Conservation (phyloP, 2,888 invertebrate genomes). For the Vanessa cardui region DNA sequence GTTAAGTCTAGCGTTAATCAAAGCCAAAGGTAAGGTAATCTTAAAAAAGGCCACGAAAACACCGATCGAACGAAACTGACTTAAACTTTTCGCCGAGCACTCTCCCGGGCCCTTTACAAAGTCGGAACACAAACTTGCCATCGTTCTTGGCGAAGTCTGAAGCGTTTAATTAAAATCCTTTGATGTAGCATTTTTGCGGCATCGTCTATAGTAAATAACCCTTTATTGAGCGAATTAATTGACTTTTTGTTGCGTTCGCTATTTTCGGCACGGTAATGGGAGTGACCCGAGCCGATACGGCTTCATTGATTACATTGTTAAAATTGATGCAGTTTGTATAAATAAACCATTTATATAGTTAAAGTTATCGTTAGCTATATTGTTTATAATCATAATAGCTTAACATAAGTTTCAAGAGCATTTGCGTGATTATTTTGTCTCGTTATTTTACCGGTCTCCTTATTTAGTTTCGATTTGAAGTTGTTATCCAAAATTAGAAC, state of each 20-base stretch:
- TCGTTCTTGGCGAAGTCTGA: conserved; percentile 29
- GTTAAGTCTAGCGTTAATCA: conserved; percentile 28
- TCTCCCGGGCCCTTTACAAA: conserved; percentile 27
- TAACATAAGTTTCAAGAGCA: no score
- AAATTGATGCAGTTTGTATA: background rate
- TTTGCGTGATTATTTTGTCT: no score
- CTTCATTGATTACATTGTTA: conserved; percentile 13
- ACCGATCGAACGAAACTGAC: conserved; percentile 16
- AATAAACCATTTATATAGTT: background rate
- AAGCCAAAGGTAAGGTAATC: conserved; percentile 21
- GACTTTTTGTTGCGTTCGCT: conserved; percentile 49
- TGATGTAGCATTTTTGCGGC: conserved; percentile 55
- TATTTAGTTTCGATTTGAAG: background rate
- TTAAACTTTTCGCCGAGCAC: conserved; percentile 27
- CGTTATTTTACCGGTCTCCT: no score
- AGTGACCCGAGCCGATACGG: conserved; percentile 14
- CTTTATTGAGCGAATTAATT: conserved; percentile 60
- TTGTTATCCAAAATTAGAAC: conserved; percentile 3
- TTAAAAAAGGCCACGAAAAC: conserved; percentile 21
- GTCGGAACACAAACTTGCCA: conserved; percentile 25
- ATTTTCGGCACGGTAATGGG: conserved; percentile 19
- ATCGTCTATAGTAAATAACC: conserved; percentile 56
- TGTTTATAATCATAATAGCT: background rate
- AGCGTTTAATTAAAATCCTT: conserved; percentile 52
- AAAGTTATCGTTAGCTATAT: background rate